Percentiles rank a stretch among this genome's conserved stretches.
These are phyloP conservation scores for Gavia stellata DNA, from an alignment of 2,113 vertebrate species.

Conservation along the genomic window DNA sequence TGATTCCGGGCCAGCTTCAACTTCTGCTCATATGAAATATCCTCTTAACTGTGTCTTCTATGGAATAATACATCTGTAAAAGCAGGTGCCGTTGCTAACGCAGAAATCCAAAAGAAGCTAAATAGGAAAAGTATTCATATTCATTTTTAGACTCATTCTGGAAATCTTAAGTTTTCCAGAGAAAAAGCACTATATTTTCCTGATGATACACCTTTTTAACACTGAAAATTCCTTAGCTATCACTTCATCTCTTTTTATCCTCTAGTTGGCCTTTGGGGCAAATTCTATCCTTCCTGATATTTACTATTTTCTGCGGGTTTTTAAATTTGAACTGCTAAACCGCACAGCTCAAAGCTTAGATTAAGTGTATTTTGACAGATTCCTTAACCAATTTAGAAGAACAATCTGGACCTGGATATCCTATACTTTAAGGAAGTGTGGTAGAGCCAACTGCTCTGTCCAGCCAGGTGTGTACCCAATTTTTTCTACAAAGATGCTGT, in stretches of 20 bases:
- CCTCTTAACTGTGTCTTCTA: neutral
- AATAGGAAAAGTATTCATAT: neutral
- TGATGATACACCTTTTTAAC: neutral
- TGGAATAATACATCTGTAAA: neutral
- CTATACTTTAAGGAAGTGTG: neutral
- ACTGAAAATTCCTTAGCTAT: neutral
- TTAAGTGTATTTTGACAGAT: neutral
- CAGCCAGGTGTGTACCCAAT: accelerated
- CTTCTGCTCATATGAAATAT: neutral
- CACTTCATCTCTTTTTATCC: neutral
- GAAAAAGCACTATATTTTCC: neutral
- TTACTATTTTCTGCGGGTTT: neutral
- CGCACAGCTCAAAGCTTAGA: neutral
- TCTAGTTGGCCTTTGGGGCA: neutral
- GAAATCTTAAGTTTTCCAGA: neutral
- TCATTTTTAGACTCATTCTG: neutral
- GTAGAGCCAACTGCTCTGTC: neutral
- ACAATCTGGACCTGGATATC: neutral
- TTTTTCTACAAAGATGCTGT: neutral
- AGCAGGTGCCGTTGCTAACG: neutral
- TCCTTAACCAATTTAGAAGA: neutral
- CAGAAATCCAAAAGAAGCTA: neutral
- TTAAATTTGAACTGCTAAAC: neutral
- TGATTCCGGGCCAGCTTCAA: neutral
- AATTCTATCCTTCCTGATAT: neutral